A percentile compares a stretch with the other conserved stretches of the same genome.
Conservation (phyloP, 2,797 vertebrate species). For the Taeniopygia guttata region DNA sequence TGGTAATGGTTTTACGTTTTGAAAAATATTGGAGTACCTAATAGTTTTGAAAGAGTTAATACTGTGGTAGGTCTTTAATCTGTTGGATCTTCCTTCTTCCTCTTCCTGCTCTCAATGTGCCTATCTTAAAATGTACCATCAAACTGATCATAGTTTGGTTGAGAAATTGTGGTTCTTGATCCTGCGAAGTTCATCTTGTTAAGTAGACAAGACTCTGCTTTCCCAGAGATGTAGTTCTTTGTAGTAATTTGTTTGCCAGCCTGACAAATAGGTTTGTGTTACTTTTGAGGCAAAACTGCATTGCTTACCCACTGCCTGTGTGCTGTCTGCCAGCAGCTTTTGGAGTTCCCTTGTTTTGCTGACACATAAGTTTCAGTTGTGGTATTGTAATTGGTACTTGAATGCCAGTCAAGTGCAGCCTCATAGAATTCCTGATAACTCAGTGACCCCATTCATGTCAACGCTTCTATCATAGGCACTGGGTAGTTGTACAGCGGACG, state of each 20-base stretch:
- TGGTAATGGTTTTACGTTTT: neutral
- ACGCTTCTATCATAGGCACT: neutral
- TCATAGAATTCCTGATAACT: constrained; percentile 15
- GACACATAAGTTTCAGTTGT: neutral
- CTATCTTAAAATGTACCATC: neutral
- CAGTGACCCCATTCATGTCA: constrained; percentile 1
- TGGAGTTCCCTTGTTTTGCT: constrained; percentile 3
- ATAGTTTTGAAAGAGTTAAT: neutral
- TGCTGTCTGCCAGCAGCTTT: neutral
- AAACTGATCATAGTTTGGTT: neutral
- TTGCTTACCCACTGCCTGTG: neutral
- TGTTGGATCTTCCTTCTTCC: neutral
- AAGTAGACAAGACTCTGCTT: neutral
- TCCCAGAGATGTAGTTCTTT: neutral
- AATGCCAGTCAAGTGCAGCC: neutral
- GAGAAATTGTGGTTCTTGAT: neutral
- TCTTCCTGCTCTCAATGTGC: neutral
- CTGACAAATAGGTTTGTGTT: neutral
- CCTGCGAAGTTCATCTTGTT: neutral
- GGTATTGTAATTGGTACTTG: neutral
- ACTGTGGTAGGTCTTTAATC: neutral
- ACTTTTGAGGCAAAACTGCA: neutral
- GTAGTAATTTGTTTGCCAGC: neutral
- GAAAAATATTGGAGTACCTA: neutral
- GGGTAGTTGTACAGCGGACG: neutral